Evolutionary conservation across 37 sponge, comb jelly and placozoan species (phyloP).

Genomic region (Mnemiopsis leidyi): DNA sequence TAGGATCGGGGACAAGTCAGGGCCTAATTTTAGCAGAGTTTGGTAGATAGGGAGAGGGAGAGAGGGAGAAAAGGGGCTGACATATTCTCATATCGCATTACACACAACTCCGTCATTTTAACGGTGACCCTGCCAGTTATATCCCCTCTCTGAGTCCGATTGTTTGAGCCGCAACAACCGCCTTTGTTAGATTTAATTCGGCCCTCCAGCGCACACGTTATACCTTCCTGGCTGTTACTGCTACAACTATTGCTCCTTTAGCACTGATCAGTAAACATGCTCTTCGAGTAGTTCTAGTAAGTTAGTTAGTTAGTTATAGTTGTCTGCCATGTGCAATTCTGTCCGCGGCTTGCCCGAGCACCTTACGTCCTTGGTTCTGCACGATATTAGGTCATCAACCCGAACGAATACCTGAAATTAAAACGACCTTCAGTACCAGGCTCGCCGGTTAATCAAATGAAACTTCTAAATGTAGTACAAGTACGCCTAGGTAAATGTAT

Average conservation of each 20-base stretch:
- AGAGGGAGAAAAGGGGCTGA: not conserved
- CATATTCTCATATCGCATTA: not conserved
- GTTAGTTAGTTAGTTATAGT: too few species aligned
- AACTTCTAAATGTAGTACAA: not conserved
- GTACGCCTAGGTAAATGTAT: not conserved
- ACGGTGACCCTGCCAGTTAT: not conserved
- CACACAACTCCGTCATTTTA: too few species aligned
- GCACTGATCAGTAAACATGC: too few species aligned
- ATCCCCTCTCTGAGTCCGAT: not conserved
- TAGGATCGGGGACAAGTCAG: not conserved
- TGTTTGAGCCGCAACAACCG: not conserved
- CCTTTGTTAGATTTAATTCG: not conserved
- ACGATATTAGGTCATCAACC: not conserved
- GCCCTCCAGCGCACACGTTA: not conserved
- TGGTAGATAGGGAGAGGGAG: not conserved
- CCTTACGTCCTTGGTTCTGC: too few species aligned
- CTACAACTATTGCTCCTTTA: too few species aligned
- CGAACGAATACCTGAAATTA: too few species aligned
- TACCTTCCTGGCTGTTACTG: not conserved
- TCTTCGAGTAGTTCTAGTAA: too few species aligned
- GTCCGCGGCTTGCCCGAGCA: too few species aligned
- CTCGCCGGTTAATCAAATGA: not conserved
- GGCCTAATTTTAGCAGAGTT: not conserved
- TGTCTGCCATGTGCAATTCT: too few species aligned
- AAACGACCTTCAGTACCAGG: too few species aligned